Conservation (phyloP, 2,888 invertebrate genomes). For the Synanthedon tipuliformis region DNA sequence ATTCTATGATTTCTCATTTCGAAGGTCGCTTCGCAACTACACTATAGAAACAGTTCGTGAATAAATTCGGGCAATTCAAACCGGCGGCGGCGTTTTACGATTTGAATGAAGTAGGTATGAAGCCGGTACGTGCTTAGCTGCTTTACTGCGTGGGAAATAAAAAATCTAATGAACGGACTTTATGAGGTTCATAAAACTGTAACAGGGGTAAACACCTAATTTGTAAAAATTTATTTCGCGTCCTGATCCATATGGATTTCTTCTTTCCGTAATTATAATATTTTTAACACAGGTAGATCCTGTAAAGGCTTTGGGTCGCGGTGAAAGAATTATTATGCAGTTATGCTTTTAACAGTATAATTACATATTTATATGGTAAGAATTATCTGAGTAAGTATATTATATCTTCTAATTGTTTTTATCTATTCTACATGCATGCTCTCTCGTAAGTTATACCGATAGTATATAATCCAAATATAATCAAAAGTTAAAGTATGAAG, state of each 20-base stretch:
- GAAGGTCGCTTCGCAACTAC: slow-evolving; percentile 16
- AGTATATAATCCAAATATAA: no score
- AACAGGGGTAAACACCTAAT: slow-evolving; percentile 15
- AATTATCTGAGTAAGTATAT: no score
- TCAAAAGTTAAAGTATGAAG: no score
- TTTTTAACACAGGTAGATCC: no score
- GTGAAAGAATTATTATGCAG: no score
- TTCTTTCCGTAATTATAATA: neutral
- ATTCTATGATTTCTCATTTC: slow-evolving; percentile 7
- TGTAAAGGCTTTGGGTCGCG: no score
- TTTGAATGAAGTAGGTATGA: slow-evolving; percentile 47
- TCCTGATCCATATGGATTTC: no score
- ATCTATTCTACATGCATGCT: neutral
- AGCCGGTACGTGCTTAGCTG: slow-evolving; percentile 37
- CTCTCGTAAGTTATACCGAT: no score
- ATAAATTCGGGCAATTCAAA: slow-evolving; percentile 43
- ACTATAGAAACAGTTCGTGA: slow-evolving; percentile 22
- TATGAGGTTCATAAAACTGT: slow-evolving; percentile 45
- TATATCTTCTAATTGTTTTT: no score
- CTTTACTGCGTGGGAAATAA: slow-evolving; percentile 45
- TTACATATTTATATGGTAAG: no score
- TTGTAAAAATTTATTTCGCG: neutral
- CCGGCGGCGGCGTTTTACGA: slow-evolving; percentile 39
- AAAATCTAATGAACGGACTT: slow-evolving; percentile 47
- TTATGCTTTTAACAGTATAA: no score